phyloP scores from a whole-genome alignment of 2,888 invertebrate species.

The Oxyscelio sp. region DNA sequence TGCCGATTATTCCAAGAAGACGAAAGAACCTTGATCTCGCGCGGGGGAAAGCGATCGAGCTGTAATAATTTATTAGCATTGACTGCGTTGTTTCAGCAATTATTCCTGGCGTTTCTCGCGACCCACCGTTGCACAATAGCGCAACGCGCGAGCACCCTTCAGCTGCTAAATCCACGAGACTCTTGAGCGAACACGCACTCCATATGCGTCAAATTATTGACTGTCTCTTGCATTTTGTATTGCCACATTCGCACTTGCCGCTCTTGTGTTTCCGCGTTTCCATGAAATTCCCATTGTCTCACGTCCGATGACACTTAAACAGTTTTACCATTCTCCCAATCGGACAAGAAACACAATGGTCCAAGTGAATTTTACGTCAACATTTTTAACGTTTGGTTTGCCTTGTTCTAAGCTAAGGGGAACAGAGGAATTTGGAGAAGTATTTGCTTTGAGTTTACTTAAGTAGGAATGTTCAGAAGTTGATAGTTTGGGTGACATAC shows the following conservation, averaged over 20 bases:
- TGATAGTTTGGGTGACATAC: too few species aligned
- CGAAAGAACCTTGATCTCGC: constrained; percentile 37
- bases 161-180: constrained; percentile 47
- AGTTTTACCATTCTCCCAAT: constrained; percentile 17
- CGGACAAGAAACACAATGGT: constrained; percentile 7
- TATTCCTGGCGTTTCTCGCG: constrained; percentile 48
- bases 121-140: constrained; percentile 33
- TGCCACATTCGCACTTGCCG: constrained; percentile 57
- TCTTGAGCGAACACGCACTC: too few species aligned
- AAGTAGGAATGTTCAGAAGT: too few species aligned
- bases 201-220: constrained; percentile 65
- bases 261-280: constrained; percentile 25
- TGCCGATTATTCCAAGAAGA: constrained; percentile 53
- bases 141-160: constrained; percentile 41
- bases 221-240: constrained; percentile 65
- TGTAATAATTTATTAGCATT: constrained; percentile 60
- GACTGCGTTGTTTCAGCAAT: constrained; percentile 58
- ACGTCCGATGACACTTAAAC: constrained; percentile 3
- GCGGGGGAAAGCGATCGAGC: constrained; percentile 35
- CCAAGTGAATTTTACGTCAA: not conserved
- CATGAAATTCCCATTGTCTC: constrained; percentile 28
- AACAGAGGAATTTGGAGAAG: too few species aligned
- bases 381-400: too few species aligned
- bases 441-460: too few species aligned
- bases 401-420: too few species aligned